Evolutionary conservation across 1,140 invertebrate species (phyloP), one percentile per base, ranked within the genome.

Genomic region (Drosophila yakuba): DNA sequence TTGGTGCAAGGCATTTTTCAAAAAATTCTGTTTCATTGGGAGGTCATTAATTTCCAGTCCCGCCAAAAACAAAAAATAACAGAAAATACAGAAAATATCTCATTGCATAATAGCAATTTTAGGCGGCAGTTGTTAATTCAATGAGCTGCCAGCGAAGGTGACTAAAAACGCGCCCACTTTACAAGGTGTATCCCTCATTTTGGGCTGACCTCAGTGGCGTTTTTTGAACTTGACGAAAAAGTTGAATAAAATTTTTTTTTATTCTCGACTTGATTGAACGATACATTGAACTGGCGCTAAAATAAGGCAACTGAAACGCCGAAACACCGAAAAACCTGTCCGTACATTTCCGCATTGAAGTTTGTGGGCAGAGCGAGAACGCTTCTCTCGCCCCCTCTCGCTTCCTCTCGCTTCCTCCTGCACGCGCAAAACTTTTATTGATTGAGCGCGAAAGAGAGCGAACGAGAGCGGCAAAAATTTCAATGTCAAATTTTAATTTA

Each of bases 401-500:
- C 1, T 52, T 44, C n/a, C n/a, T n/a, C 66, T 47, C 64, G 60
- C 1, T 52, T 44, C 50, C 57, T 50, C 41, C 55, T n/a, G 59
- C 83, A 83, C 83, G 72, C 83, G 83, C 83, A 64, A 63, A 76
- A 68, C 63, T 81, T 78, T 81, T 86, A 79, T 85, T 86, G 79
- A 86, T 75, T 82, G 69, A 71, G 52, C 35, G 64, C 43, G 62
- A 63, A 64, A 59, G 69, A 52, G 80, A 56, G 67, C 52, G 67
- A 41, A 28, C 38, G 69, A 69, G 68, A 51, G 74, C 52, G 28
- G 15, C 43, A 56, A 69, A 79, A 57, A 89, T 89, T 89, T 89
- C 84, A 89, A 89, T 89, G 84, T 89, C 84, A 89, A 89, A 89
- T 89, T 89, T 89, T 84, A 84, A 89, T 89, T 89, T 89, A 75